Percentiles rank a stretch among this genome's conserved stretches.
phyloP scores from a whole-genome alignment of 2,888 invertebrate species.

The Nasonovia ribisnigri region DNA sequence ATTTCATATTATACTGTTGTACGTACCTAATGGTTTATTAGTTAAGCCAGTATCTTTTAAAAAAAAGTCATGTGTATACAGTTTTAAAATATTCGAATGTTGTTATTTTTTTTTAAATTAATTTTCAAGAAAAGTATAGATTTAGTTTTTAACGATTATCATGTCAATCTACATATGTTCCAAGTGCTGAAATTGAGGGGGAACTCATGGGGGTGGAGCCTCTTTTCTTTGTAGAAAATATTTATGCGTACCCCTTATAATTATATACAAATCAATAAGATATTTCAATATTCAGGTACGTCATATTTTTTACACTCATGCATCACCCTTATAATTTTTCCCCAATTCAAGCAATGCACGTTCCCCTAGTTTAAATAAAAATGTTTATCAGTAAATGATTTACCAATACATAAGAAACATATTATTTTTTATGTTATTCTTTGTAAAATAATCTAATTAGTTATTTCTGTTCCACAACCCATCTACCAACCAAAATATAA shows the following conservation, averaged over 20 bases:
- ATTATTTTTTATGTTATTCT: not conserved
- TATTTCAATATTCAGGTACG: no score
- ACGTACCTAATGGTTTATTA: not conserved
- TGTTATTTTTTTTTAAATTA: not conserved
- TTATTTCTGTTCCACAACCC: not conserved
- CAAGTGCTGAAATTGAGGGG: no score
- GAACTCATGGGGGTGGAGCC: no score
- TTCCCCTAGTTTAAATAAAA: not conserved
- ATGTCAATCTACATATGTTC: not conserved
- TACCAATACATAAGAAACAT: not conserved
- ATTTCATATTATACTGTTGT: not conserved
- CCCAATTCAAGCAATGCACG: no score
- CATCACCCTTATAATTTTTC: no score
- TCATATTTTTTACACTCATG: no score
- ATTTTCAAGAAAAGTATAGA: not conserved
- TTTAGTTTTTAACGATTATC: not conserved
- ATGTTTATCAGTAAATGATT: not conserved
- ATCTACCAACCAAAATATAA: not conserved
- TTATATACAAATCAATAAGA: no score
- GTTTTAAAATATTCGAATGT: not conserved
- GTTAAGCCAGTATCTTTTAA: not conserved
- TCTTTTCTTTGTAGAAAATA: no score
- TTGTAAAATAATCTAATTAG: not conserved
- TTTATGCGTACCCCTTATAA: no score
- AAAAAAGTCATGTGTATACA: not conserved